Base-by-base conservation (phyloP, 2,888 invertebrate species). In the Parasteatoda lunata region DNA sequence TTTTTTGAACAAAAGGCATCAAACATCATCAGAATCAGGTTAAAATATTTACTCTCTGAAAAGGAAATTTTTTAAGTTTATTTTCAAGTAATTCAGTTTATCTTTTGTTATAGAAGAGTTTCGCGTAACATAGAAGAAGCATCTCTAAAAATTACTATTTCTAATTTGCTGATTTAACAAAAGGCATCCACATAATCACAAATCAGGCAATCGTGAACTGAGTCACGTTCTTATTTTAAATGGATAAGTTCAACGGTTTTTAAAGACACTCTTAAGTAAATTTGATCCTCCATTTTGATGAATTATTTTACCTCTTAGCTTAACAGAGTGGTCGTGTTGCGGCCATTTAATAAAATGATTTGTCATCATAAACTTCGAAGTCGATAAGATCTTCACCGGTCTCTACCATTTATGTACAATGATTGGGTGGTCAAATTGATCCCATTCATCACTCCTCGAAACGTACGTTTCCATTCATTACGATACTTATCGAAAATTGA, bases 301-400 rank as follows among this genome's bases (percentile, higher is more conserved):
- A 66, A 69, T 70, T 51, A 49, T 13, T 76, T 75, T 15, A n/a
- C 70, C 47, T 45, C 30, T 30, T 8, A 8, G 13, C 54, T 49
- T 70, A 75, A 64, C 66, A 75, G 68, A 68, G 66, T 15, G 54
- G 49, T 82, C 82, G 82, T 82, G 82, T 82, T 69, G 70, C 48
- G 48, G 69, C 76, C 76, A 82, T 82, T 82, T 76, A 76, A 81
- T 49, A 82, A 82, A 82, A 75, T 68, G 66, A 82, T 82, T 82
- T 76, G 76, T 82, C 82, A 75, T 70, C 65, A 54, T 11, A 30
- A 45, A 70, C 45, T 13, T 52, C 30, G 30, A 7, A 3, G 13
- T 47, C 52, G 82, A 82, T 82, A 82, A 75, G 48, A 82, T 76
- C 76, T 76, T 6, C 11, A n/a, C 48, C 48, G 75, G 15, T 9